A percentile compares a stretch with the other conserved stretches of the same genome.
These are phyloP conservation scores for Drosophila pegasa DNA, from an alignment of 2,888 invertebrate species.

Conservation along the genomic window DNA sequence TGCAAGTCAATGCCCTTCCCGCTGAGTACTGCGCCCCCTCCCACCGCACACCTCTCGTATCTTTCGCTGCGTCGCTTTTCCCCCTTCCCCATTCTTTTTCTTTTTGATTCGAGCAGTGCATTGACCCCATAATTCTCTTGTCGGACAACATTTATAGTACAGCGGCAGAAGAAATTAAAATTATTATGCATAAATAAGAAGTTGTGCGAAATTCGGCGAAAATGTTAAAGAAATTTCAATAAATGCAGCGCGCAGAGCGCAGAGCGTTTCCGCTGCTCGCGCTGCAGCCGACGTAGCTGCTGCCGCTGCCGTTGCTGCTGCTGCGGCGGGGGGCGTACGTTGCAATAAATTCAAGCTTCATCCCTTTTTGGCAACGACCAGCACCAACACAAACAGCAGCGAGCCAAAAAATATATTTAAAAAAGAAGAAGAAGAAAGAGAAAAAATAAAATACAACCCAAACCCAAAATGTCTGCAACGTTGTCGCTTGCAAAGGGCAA, in stretches of 20 bases:
- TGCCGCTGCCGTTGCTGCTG: slow-evolving; percentile 31
- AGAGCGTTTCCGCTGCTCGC: slow-evolving; percentile 63
- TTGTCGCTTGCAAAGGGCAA: slow-evolving; percentile 52
- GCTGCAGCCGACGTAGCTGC: slow-evolving; percentile 40
- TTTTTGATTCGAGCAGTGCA: slow-evolving; percentile 46
- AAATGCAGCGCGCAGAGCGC: slow-evolving; percentile 20
- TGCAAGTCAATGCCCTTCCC: slow-evolving; percentile 41
- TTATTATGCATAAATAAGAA: slow-evolving; percentile 68
- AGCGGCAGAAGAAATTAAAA: slow-evolving; percentile 32
- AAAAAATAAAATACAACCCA: slow-evolving; percentile 51
- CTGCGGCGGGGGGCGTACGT: slow-evolving; percentile 23
- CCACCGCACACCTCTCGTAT: not conserved
- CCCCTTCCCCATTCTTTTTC: slow-evolving; percentile 9
- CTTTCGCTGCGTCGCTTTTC: slow-evolving; percentile 1
- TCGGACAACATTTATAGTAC: slow-evolving; percentile 48
- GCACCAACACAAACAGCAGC: slow-evolving; percentile 61
- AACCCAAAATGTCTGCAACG: slow-evolving; percentile 74
- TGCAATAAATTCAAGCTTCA: slow-evolving; percentile 76
- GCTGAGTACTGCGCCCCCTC: not conserved
- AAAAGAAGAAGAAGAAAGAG: not conserved
- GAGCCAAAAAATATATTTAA: slow-evolving; percentile 36
- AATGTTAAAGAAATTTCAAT: slow-evolving; percentile 59
- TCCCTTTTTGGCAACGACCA: slow-evolving; percentile 75
- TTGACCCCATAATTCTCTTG: slow-evolving; percentile 69
- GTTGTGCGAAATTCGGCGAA: slow-evolving; percentile 46